Evolutionary conservation across 2,113 vertebrate genomes (phyloP), one percentile per base, ranked within the genome.

Genomic region (Lates calcarifer): DNA sequence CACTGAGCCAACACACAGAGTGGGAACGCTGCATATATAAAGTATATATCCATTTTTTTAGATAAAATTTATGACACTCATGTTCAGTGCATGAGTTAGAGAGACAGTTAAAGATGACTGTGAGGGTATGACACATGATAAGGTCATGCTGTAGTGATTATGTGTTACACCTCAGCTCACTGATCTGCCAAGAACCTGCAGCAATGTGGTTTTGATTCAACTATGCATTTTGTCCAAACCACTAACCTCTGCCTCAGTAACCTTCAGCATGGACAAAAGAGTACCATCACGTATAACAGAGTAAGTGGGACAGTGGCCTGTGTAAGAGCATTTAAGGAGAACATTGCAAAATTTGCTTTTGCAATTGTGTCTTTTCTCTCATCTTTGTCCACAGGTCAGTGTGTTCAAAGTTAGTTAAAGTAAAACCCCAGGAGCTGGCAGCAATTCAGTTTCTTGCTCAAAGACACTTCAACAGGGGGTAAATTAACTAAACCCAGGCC

Each of bases 191-290:
- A 71, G 22, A 60, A 11, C 22, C 22, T 14, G 24, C 51, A 83
- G 62, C 73, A 67, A 83, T 77, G 56, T 81, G 70, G 22, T 49
- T 84, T 43, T 64, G 29, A 69, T 84, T 63, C 72, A 80, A 68
- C 77, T 20, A 22, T 74, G 81, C 26, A 41, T 65, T 58, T 72
- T 63, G 65, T 83, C 55, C 39, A 31, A 53, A 73, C 9, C 31
- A 53, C 26, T 56, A n/a, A 90, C 81, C 77, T 84, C 72, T 87
- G 66, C 31, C 74, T 84, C n/a, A 58, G 66, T 88, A 56, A 86
- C 81, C 84, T 89, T 87, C 11, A 79, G 72, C 75, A 31, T 2
- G 49, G 56, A 26, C 73, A 35, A 45, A 13, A 70, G 31, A 18
- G 41, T 65, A 39, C 47, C 20, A 20, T 20, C n/a, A 61, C 6